Percentiles rank a stretch among this genome's conserved stretches.
phyloP scores from a whole-genome alignment of 2,888 invertebrate genomes.

The Sisyra nigra region DNA sequence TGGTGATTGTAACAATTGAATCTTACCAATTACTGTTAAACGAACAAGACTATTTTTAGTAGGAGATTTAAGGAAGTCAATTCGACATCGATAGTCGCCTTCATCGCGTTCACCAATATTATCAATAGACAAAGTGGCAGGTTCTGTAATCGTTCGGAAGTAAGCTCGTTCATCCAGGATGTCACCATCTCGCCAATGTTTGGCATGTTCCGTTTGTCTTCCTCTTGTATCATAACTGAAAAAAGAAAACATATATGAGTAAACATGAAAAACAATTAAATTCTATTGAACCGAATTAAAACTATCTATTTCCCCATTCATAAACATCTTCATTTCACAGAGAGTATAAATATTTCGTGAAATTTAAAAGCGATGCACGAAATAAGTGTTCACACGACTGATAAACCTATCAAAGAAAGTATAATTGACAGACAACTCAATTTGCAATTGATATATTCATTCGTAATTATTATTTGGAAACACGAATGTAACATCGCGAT shows the following conservation, averaged over 20 bases:
- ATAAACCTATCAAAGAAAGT: no score
- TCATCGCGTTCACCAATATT: constrained; percentile 48
- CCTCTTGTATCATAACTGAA: constrained; percentile 55
- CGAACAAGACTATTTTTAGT: constrained; percentile 60
- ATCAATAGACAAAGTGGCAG: constrained; percentile 50
- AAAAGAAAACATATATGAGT: constrained; percentile 18
- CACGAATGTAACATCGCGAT: no score
- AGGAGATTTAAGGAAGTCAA: constrained; percentile 65
- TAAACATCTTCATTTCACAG: no score
- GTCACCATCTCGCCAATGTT: constrained; percentile 54
- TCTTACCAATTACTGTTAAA: constrained; percentile 59
- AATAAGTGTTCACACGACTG: no score
- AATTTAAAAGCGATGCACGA: no score
- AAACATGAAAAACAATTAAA: neutral
- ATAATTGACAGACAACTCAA: no score
- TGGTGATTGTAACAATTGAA: no score
- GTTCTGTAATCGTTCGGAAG: constrained; percentile 50
- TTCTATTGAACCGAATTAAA: neutral
- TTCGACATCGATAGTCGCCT: constrained; percentile 63
- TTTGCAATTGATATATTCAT: no score
- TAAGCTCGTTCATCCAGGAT: constrained; percentile 47
- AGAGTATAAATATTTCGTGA: no score
- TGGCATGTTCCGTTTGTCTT: constrained; percentile 35
- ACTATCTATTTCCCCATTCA: no score
- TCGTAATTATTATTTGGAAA: no score